Evolutionary conservation across 2,888 invertebrate genomes (phyloP).

Genomic region (Tetanocera ferruginea): DNA sequence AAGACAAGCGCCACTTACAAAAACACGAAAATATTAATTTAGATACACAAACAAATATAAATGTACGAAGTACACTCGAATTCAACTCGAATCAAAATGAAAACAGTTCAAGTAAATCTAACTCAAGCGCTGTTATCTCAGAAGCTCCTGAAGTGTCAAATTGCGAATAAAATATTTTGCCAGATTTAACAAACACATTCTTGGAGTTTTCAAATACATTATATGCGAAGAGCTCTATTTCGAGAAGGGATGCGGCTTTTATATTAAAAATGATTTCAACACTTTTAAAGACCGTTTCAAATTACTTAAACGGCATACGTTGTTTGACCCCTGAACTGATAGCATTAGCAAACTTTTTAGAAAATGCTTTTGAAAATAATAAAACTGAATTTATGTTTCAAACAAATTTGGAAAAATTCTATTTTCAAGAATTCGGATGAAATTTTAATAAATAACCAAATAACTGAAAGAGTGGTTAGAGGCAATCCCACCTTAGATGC

Average conservation of each 20-base stretch:
- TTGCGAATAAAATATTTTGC: not conserved
- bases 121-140: not conserved
- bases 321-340: conserved; percentile 9
- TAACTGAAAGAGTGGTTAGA: not conserved
- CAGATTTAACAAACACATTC: not conserved
- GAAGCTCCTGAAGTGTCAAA: not conserved
- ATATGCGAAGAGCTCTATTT: conserved; percentile 1
- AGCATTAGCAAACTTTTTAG: not conserved
- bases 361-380: not conserved
- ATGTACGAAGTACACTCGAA: too few relatives aligned
- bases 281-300: not conserved
- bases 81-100: too few relatives aligned
- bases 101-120: not conserved
- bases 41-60: not conserved
- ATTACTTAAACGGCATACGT: not conserved
- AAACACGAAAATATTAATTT: not conserved
- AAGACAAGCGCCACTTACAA: not conserved
- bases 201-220: conserved; percentile 5
- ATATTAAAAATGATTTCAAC: not conserved
- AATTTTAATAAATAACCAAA: not conserved
- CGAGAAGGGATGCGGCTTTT: conserved; percentile 10
- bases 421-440: not conserved
- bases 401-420: not conserved
- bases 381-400: not conserved
- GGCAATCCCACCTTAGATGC: not conserved